Evolutionary conservation across 2,888 invertebrate genomes (phyloP).

Genomic region (Villa cingulata): DNA sequence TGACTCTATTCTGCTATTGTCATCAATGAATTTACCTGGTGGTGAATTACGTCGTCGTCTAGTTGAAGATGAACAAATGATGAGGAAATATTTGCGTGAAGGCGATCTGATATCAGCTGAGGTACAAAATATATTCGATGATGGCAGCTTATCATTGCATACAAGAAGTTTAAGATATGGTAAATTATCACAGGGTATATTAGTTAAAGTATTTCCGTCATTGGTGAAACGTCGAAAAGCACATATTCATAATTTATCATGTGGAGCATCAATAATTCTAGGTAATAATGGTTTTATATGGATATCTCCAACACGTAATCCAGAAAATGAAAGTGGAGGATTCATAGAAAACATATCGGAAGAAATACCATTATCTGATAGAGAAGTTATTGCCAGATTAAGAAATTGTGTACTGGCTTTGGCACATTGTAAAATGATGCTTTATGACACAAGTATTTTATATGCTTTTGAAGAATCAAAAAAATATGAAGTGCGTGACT

Average conservation of each 20-base stretch:
- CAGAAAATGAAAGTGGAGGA: constrained; percentile 52
- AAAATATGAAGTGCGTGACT: constrained; percentile 64
- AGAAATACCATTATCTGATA: constrained; percentile 53
- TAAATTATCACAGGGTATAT: constrained; percentile 78
- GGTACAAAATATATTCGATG: constrained; percentile 83
- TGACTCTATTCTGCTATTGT: constrained; percentile 74
- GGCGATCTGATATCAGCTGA: constrained; percentile 96
- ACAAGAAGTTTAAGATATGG: constrained; percentile 95
- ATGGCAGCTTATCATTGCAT: constrained; percentile 85
- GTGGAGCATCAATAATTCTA: constrained; percentile 82
- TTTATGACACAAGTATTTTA: constrained; percentile 84
- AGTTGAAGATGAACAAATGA: constrained; percentile 93
- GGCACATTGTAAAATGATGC: constrained; percentile 72
- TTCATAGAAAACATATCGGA: constrained; percentile 64
- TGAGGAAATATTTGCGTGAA: constrained; percentile 87
- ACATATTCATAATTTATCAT: constrained; percentile 86
- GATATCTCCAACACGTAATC: constrained; percentile 61
- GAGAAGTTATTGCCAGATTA: constrained; percentile 77
- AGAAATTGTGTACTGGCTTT: constrained; percentile 82
- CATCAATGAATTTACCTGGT: constrained; percentile 94
- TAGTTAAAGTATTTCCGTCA: constrained; percentile 83
- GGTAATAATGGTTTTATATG: constrained; percentile 96
- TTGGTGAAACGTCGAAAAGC: constrained; percentile 86
- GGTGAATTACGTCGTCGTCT: constrained; percentile 86
- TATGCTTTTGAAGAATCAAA: constrained; percentile 83